Evolutionary conservation across 2,888 invertebrate genomes (phyloP), one percentile per base, ranked within the genome.

Genomic region (Doris montereyensis): DNA sequence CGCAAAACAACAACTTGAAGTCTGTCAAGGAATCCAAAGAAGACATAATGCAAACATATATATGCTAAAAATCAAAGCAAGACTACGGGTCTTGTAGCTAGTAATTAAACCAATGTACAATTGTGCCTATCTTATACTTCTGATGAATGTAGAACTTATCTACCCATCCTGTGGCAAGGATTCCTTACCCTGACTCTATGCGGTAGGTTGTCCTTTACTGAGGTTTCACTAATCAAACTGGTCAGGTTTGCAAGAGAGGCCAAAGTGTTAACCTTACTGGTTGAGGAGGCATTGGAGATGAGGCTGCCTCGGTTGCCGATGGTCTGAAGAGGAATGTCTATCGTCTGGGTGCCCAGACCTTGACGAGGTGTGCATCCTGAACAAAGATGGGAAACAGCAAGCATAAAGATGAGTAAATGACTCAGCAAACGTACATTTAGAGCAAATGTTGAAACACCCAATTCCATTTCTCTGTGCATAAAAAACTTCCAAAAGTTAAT

Each of bases 231-330:
- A 32, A 95, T 93, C 30, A 97, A 92, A 4, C 84, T 84, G 28
- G 95, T 93, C 32, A 97, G 92, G n/a, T 96, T 97, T 0, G 96
- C 95, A 72, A 97, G 92, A 76, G 95, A 96, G 0, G 95, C 96
- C 21, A 97, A 95, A 5, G 89, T 89, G 0, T 96, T 95, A 0
- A 97, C 97, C 90, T 97, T 97, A 77, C 96, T 96, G 72, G 92
- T 90, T 1, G 92, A 92, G 75, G 92, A 92, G 3, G 91, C 89
- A 58, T 95, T 95, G 0, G 96, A 95, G 1, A 95, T 95, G 76
- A 96, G 92, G 84, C 96, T 96, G 65, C 96, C 96, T 32, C 96
- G 93, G 81, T 96, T 96, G 24, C 92, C 93, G 90, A 85, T 92
- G 92, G 87, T 94, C 93, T 85, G 88, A 41, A 87, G 83, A n/a